Evolutionary conservation across 1,140 invertebrate genomes (phyloP).

Genomic region (Neotoxoptera formosana): DNA sequence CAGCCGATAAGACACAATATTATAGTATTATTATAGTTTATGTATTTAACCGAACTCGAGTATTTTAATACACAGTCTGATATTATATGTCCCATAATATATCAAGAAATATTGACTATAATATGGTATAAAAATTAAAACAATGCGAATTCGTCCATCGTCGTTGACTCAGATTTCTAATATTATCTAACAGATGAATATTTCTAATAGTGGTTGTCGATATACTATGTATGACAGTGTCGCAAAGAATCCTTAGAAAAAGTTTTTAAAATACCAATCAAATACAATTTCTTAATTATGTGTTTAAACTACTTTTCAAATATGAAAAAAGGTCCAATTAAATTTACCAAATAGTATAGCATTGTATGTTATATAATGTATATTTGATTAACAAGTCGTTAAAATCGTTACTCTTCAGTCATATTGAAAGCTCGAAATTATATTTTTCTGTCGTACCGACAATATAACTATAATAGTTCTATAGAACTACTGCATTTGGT

Average conservation of each 20-base stretch:
- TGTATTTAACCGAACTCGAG: too few species aligned
- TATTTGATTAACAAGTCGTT: background rate
- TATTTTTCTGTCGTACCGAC: background rate
- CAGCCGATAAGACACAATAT: conserved; percentile 20
- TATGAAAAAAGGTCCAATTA: background rate
- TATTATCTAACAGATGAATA: too few species aligned
- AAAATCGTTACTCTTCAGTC: too few species aligned
- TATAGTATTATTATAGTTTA: too few species aligned
- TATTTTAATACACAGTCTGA: too few species aligned
- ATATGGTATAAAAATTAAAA: background rate
- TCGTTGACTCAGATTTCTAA: background rate
- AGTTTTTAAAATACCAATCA: background rate
- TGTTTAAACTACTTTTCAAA: background rate
- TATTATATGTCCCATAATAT: too few species aligned
- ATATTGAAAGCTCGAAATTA: background rate
- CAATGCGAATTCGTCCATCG: background rate
- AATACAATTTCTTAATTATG: too few species aligned
- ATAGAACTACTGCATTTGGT: background rate
- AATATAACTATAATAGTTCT: background rate
- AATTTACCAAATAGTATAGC: background rate
- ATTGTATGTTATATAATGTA: too few species aligned
- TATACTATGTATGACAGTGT: background rate
- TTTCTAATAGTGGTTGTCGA: too few species aligned
- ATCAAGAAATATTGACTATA: too few species aligned
- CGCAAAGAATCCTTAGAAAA: background rate